Base-by-base conservation (phyloP, 2,888 invertebrate species). In the Hecatera dysodea region DNA sequence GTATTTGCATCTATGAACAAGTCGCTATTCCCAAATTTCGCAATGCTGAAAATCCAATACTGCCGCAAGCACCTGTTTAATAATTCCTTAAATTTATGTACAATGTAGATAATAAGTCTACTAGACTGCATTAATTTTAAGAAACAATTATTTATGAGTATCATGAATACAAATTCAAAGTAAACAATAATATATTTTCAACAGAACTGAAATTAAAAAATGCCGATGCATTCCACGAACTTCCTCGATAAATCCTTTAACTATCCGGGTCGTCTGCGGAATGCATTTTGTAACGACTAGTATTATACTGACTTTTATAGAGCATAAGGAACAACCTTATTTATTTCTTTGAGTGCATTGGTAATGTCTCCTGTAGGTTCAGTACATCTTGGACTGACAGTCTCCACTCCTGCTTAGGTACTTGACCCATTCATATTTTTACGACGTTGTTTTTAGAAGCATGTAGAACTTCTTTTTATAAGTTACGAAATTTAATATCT, bases 211-310 rank as follows among this genome's bases (percentile, higher is more conserved):
- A 71, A 72, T 63, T 78, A 77, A 75, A 68, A 75, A 72, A 60
- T 78, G 24, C 59, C 59, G 48, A 78, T 44, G 73, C 59, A 60
- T 72, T 60, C 29, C 36, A n/a, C 27, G 36, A 75, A 57, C 46
- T 55, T 29, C 24, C 8, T 39, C 39, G 56, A 78, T 55, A 78
- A 78, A 63, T 75, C 57, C 27, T 63, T 72, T 55, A 19, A 63
- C 52, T 72, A 70, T 70, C n/a, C 46, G 48, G 63, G 63, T 59
- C 78, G 17, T 42, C 33, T 22, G n/a, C 4, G 56, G 72, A 57
- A 75, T 78, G 57, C 72, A 72, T 60, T 78, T 15, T n/a, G n/a
- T n/a, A n/a, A n/a, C n/a, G n/a, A n/a, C n/a, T n/a, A 46, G 36
- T 56, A 39, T 56, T 15, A 22, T 46, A 56, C 36, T 46, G 44